Evolutionary conservation across 2,797 vertebrate genomes (phyloP), one percentile per base, ranked within the genome.

Genomic region (Coregonus sp.): DNA sequence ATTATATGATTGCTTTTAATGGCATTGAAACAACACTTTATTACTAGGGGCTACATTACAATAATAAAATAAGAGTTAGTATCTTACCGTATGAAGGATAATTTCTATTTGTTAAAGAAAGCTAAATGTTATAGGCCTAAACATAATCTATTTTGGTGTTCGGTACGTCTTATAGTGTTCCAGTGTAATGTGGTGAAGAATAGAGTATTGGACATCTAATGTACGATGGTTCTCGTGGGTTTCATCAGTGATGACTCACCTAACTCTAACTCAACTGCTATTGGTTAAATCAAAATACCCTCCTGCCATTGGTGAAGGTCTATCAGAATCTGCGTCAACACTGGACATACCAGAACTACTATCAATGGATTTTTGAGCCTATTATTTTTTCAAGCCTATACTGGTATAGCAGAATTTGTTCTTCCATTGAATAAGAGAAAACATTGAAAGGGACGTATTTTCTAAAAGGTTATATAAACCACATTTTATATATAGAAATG

Each of bases 301-400:
- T 33, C 66, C 66, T 68, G 16, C 66, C 16, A 68, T 68, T 68
- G 66, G 66, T 68, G 31, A 68, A 33, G 66, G 33, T 68, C 66
- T 68, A 33, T 68, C 29, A 35, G 33, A 68, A 68, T 68, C 66
- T 16, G 66, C 66, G 15, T 68, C 4, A 37, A 29, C 33, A 68
- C 33, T 33, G 33, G 33, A 37, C 66, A 68, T 18, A 68, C 66
- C 29, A 68, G 15, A 68, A 37, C 66, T 68, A 20, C 59, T 12
- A 63, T 63, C 59, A 12, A 63, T 25, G 59, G 7, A 63, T 12
- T 63, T 63, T 63, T 25, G 59, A 20, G 20, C 59, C 20, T 61
- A 61, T 63, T 63, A 9, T 25, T 47, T 9, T 59, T 63, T 63
- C 20, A 25, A 63, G 20, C 59, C 59, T 63, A 63, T 63, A 20